Base-by-base conservation (phyloP, 1,140 invertebrate genomes). In the Lordiphosa stackelbergi region DNA sequence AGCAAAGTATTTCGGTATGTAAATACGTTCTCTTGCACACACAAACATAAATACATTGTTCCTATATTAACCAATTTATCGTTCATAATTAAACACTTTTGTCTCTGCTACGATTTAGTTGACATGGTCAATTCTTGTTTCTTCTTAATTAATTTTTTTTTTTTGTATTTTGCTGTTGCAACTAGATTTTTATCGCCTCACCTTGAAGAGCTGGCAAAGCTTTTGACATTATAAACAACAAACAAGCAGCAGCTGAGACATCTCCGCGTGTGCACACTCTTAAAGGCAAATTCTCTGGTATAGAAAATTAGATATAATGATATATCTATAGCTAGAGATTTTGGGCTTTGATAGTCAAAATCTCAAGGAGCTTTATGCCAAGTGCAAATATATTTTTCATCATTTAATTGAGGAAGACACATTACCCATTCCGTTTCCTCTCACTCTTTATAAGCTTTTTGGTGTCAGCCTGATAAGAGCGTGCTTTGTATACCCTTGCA, bases 201-300 rank as follows among this genome's bases (percentile, higher is more conserved):
- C 66, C 66, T 70, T 70, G 66, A 70, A 34, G 54, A 22, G 38
- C 43, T 34, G 12, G 24, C 43, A 46, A 46, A 59, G 46, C 54
- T 59, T 58, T 54, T 68, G 48, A 36, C 61, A 54, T 59, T 65
- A 66, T 52, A 52, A 52, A 65, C 35, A 61, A 46, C 36, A 59
- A 57, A 69, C 57, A 61, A 54, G 35, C 36, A 66, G 65, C 66
- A 69, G 62, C 66, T 66, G 57, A 70, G 56, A 35, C 51, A 70
- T 51, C 47, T 48, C 10, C 19, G 43, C 28, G 43, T 8, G 43
- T 42, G 11, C 11, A n/a, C 48, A 61, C 53, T 45, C 12, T 42
- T 40, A 46, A 22, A 63, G 12, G 19, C 46, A 12, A 12, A 13
- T 41, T 22, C 35, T 62, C 11, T 12, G 31, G 31, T 37, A 49